phyloP scores from a whole-genome alignment of 2,797 vertebrate genomes.

The Acanthurus leucopareius region DNA sequence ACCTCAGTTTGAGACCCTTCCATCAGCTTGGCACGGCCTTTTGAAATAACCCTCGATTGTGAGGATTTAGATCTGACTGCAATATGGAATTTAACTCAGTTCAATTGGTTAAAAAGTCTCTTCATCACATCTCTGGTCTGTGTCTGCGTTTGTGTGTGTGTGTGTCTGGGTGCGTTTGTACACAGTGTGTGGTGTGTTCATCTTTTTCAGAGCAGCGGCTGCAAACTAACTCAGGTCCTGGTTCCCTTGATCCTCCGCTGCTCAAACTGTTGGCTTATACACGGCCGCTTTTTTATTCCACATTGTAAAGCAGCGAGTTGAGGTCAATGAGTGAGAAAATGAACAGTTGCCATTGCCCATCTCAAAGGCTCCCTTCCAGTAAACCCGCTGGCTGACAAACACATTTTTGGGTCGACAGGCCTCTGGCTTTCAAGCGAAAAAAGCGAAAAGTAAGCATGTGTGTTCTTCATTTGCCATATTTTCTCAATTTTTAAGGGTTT shows the following conservation, averaged over 20 bases:
- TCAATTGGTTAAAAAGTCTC: slow-evolving; percentile 18
- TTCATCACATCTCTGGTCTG: slow-evolving; percentile 14
- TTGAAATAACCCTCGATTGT: neutral
- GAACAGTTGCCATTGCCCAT: slow-evolving; percentile 77
- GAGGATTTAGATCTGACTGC: neutral
- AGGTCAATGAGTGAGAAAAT: slow-evolving; percentile 80
- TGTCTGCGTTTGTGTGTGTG: slow-evolving; percentile 18
- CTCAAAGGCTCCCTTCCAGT: slow-evolving; percentile 62
- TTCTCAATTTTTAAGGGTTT: slow-evolving; percentile 38
- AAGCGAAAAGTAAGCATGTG: slow-evolving; percentile 37
- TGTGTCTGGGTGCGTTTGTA: slow-evolving; percentile 16
- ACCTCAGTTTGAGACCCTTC: slow-evolving; percentile 46
- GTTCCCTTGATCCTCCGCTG: slow-evolving; percentile 32
- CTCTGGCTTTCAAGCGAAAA: slow-evolving; percentile 32
- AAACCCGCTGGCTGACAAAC: slow-evolving; percentile 61
- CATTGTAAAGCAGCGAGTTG: slow-evolving; percentile 80
- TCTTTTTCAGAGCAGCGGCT: slow-evolving; percentile 28
- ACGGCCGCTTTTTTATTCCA: slow-evolving; percentile 82
- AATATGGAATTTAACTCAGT: slow-evolving; percentile 4
- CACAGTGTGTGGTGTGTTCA: slow-evolving; percentile 33
- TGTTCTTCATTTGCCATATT: slow-evolving; percentile 48
- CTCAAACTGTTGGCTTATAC: slow-evolving; percentile 47
- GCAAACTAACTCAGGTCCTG: slow-evolving; percentile 26
- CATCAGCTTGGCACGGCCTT: neutral
- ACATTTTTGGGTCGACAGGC: slow-evolving; percentile 44